phyloP scores from a whole-genome alignment of 2,797 vertebrate species.

The Squalus acanthias region DNA sequence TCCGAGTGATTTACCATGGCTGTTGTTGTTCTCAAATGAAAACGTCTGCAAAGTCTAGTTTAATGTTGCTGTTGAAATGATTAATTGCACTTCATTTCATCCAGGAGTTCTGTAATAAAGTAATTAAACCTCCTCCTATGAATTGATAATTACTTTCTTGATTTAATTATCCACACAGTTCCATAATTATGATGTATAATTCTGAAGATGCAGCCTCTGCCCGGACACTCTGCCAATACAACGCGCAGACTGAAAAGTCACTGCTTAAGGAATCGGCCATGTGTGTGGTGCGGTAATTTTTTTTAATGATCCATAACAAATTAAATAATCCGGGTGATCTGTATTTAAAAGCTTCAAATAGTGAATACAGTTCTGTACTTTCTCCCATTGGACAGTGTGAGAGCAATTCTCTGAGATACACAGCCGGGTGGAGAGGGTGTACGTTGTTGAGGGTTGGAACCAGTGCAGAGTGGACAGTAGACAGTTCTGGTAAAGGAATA shows the following conservation, averaged over 20 bases:
- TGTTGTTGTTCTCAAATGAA: neutral
- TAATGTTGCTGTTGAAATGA: neutral
- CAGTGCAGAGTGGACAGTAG: neutral
- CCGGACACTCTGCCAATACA: slow-evolving; percentile 37
- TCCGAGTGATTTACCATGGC: neutral
- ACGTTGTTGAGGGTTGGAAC: neutral
- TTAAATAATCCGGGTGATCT: slow-evolving; percentile 2
- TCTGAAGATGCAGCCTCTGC: neutral
- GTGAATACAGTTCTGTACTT: neutral
- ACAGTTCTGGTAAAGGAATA: neutral
- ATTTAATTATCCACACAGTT: slow-evolving; percentile 43
- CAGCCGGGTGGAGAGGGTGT: too few species aligned
- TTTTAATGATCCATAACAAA: neutral
- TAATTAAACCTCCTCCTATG: slow-evolving; percentile 41
- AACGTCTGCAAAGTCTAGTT: neutral
- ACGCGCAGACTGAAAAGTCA: slow-evolving; percentile 24
- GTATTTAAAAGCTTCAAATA: neutral
- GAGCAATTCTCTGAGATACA: too few species aligned
- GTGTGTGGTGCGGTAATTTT: slow-evolving; percentile 28
- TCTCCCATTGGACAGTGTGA: neutral
- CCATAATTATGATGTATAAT: slow-evolving; percentile 35
- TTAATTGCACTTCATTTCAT: slow-evolving; percentile 17
- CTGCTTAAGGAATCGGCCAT: slow-evolving; percentile 24
- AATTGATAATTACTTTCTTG: slow-evolving; percentile 42
- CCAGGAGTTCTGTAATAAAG: slow-evolving; percentile 38